These are phyloP conservation scores for Crocidura indochinensis DNA, from an alignment of 2,797 vertebrate species.

Conservation along the genomic window DNA sequence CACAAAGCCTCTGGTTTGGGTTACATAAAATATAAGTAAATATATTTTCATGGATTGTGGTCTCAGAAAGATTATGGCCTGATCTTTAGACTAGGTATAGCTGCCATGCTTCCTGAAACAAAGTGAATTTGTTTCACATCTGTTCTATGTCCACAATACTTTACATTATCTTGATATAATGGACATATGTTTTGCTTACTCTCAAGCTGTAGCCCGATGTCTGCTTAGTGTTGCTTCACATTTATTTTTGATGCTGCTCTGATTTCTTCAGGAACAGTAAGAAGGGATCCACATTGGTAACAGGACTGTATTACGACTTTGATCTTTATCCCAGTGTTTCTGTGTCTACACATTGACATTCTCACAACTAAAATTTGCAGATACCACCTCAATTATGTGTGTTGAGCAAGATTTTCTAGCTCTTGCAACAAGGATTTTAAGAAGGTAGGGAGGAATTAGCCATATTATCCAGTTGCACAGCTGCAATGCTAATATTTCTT, in stretches of 20 bases:
- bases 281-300: not conserved
- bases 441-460: not conserved
- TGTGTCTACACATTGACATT: not conserved
- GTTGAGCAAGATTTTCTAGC: not conserved
- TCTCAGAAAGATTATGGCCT: conserved; percentile 51
- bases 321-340: conserved; percentile 62
- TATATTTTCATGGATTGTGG: conserved; percentile 20
- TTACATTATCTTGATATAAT: conserved; percentile 69
- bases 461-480: conserved; percentile 4
- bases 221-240: conserved; percentile 11
- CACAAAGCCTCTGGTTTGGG: not conserved
- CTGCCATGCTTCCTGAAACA: conserved; percentile 63
- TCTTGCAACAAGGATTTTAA: not conserved
- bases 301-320: conserved; percentile 29
- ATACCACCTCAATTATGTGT: not conserved
- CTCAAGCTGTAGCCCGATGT: conserved; percentile 48
- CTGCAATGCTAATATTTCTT: not conserved
- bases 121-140: conserved; percentile 68
- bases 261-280: conserved; percentile 55
- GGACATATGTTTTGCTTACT: conserved; percentile 73
- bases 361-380: conserved; percentile 4
- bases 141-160: conserved; percentile 61
- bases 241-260: conserved; percentile 53
- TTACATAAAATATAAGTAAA: conserved; percentile 48
- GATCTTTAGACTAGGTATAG: conserved; percentile 42